These are phyloP conservation scores for Cathartes aura DNA, from an alignment of 2,113 vertebrate genomes.

Conservation along the genomic window DNA sequence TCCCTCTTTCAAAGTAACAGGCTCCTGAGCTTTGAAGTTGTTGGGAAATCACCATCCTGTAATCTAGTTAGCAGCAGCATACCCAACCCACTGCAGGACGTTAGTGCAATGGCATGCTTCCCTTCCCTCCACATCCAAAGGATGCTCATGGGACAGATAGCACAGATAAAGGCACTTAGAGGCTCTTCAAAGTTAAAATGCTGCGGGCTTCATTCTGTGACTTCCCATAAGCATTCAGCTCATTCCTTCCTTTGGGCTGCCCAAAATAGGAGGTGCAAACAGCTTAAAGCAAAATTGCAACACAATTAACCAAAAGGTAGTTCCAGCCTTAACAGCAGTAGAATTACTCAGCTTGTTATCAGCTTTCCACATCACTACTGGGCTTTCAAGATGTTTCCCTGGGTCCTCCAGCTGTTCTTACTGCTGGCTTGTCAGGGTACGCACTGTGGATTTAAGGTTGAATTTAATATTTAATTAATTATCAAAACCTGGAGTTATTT, in stretches of 20 bases:
- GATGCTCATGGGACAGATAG: neutral
- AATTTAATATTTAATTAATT: neutral
- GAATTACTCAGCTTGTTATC: neutral
- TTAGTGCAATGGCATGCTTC: accelerated
- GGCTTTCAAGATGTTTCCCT: neutral
- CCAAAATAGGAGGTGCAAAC: neutral
- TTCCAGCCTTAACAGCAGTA: neutral
- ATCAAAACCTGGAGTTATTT: neutral
- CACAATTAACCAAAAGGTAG: neutral
- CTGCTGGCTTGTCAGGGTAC: neutral
- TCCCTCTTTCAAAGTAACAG: neutral
- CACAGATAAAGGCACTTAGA: neutral
- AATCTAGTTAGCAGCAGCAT: neutral
- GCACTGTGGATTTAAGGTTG: neutral
- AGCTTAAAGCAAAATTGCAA: neutral
- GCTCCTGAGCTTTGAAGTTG: neutral
- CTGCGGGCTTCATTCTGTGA: neutral
- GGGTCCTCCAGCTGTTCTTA: neutral
- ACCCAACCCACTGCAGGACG: neutral
- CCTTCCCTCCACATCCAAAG: neutral
- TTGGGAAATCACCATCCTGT: neutral
- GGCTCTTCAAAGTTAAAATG: neutral
- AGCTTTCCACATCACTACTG: neutral
- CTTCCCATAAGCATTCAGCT: neutral
- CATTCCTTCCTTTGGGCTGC: neutral